These are phyloP conservation scores for Spheniscus humboldti DNA, from an alignment of 2,797 vertebrate genomes.

Conservation along the genomic window DNA sequence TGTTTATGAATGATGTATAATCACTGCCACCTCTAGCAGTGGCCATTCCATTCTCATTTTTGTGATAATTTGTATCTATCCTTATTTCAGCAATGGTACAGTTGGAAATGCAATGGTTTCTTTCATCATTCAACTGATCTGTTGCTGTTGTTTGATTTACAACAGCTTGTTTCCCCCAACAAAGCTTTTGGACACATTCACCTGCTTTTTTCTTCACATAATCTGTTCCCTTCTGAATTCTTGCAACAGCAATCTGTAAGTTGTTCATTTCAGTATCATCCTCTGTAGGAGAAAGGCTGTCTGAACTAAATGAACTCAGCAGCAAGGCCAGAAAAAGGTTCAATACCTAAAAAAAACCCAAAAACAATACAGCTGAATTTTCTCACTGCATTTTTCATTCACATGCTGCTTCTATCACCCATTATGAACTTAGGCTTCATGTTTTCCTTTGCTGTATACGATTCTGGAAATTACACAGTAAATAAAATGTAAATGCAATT, in stretches of 20 bases:
- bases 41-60: slow-evolving; percentile 77
- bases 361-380: not conserved
- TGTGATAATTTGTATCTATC: slow-evolving; percentile 76
- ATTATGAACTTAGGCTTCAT: not conserved
- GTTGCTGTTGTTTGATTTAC: slow-evolving; percentile 70
- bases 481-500: not conserved
- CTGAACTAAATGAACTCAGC: slow-evolving; percentile 96
- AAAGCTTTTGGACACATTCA: slow-evolving; percentile 76
- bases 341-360: slow-evolving; percentile 76
- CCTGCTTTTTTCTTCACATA: slow-evolving; percentile 74
- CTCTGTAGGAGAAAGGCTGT: slow-evolving; percentile 84
- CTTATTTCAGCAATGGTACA: slow-evolving; percentile 80
- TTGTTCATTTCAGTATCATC: slow-evolving; percentile 91
- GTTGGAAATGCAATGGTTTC: slow-evolving; percentile 75
- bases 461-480: not conserved
- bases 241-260: slow-evolving; percentile 85
- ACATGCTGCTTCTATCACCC: not conserved
- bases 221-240: slow-evolving; percentile 83
- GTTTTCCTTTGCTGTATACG: not conserved
- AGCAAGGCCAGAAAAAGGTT: slow-evolving; percentile 96
- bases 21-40: slow-evolving; percentile 77
- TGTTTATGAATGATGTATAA: slow-evolving; percentile 85
- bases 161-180: slow-evolving; percentile 64
- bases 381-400: not conserved
- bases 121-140: slow-evolving; percentile 77